Evolutionary conservation across 2,888 invertebrate species (phyloP), one percentile per base, ranked within the genome.

Genomic region (Calameuta filiformis): DNA sequence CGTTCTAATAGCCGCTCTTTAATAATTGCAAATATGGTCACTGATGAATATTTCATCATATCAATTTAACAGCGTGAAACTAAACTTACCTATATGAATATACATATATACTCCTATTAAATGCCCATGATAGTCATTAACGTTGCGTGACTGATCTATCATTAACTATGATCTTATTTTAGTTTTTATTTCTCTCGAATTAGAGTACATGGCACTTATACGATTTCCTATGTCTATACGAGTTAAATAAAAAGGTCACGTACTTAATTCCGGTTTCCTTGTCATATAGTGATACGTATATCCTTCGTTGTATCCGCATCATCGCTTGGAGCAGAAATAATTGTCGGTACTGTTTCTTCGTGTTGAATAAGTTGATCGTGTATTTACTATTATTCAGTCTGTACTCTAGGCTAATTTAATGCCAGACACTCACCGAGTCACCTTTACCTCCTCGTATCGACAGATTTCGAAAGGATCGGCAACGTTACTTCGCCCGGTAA

Each of bases 371-470:
- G 9, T 9, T 23, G 23, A 56, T 56, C 56, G 56, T 56, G 56
- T 56, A 56, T 23, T 23, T 23, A 56, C 56, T 56, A 56, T 56
- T 56, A 56, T 56, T 56, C 56, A 56, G 56, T 56, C 23, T 9
- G 56, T 56, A 6, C 23, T 56, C 1, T 9, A 9, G 56, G 56
- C 71, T 34, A 71, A 71, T 71, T 71, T 71, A 71, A 71, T 71
- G 71, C 34, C 71, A 71, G 33, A 23, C 71, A 33, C 71, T 71
- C 71, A 56, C 56, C 56, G 56, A 56, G 56, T 56, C 56, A 31
- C 71, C 71, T 71, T 71, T 71, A 31, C 31, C 71, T 71, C 31
- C 71, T 71, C 71, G 71, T 34, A 34, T 71, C 71, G 71, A 12
- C 33, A 31, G 71, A 71, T 71, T 31, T 71, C 33, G 71, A 31